phyloP scores from a whole-genome alignment of 2,797 vertebrate genomes.

The Pangasius djambal region DNA sequence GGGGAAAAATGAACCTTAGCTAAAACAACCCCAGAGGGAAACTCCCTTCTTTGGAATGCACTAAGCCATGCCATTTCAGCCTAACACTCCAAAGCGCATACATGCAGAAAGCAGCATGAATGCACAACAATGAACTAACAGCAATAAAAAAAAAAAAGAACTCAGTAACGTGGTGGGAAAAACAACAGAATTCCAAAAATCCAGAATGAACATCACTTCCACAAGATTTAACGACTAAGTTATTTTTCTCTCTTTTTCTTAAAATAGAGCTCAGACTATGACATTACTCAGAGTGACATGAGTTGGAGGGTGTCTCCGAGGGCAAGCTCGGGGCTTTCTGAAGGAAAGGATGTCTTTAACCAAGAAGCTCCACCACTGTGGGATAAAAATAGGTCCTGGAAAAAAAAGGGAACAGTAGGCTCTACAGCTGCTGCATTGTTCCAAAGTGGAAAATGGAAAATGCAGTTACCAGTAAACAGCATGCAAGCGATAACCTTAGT shows the following conservation, averaged over 20 bases:
- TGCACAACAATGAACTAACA: not conserved
- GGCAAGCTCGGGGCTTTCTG: slow-evolving; percentile 26
- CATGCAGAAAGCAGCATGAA: not conserved
- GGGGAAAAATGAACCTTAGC: slow-evolving; percentile 7
- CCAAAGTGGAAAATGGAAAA: slow-evolving; percentile 51
- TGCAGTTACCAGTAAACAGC: slow-evolving; percentile 47
- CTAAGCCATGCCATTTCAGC: slow-evolving; percentile 24
- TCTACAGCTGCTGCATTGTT: slow-evolving; percentile 51
- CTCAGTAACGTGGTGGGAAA: not conserved
- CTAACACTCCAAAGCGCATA: slow-evolving; percentile 1
- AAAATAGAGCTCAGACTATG: slow-evolving; percentile 30
- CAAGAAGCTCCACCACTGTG: slow-evolving; percentile 60
- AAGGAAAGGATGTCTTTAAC: slow-evolving; percentile 66
- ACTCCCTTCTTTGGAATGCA: slow-evolving; percentile 46
- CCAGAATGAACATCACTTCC: not conserved
- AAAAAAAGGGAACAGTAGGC: slow-evolving; percentile 46
- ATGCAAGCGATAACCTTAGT: slow-evolving; percentile 48
- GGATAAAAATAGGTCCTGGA: slow-evolving; percentile 64
- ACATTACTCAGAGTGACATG: slow-evolving; percentile 49
- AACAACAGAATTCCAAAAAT: not conserved
- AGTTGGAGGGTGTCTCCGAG: slow-evolving; percentile 43
- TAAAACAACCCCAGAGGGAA: slow-evolving; percentile 24
- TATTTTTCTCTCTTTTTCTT: slow-evolving; percentile 18
- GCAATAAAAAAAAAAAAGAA: not conserved
- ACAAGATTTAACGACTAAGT: not conserved